These are phyloP conservation scores for Cheilosia soror DNA, from an alignment of 2,888 invertebrate genomes.

Conservation along the genomic window DNA sequence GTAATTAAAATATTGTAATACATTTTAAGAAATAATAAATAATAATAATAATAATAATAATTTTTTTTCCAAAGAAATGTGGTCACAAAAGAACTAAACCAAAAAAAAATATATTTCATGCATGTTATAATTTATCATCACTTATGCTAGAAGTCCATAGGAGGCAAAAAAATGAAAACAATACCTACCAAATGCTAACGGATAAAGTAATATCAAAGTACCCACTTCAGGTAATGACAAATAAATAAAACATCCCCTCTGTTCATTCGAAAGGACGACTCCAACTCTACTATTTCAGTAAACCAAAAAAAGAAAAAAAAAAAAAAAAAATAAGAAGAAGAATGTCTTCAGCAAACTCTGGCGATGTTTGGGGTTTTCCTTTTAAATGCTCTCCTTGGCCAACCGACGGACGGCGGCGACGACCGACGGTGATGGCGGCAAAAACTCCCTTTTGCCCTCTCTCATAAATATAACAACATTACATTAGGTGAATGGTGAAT, in stretches of 20 bases:
- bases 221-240: constrained; percentile 68
- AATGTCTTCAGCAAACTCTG: constrained; percentile 36
- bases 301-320: not conserved
- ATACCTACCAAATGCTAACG: constrained; percentile 1
- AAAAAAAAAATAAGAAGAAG: constrained; percentile 31
- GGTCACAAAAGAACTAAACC: too few relatives aligned
- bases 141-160: constrained; percentile 6
- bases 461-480: constrained; percentile 32
- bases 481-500: constrained; percentile 50
- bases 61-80: too few relatives aligned
- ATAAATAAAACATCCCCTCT: constrained; percentile 64
- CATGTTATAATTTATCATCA: constrained; percentile 43
- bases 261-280: constrained; percentile 33
- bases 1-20: too few relatives aligned
- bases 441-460: not conserved
- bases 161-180: not conserved
- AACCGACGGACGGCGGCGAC: constrained; percentile 3
- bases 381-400: constrained; percentile 47
- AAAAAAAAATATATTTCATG: too few relatives aligned
- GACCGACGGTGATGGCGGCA: not conserved
- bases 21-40: too few relatives aligned
- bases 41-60: too few relatives aligned
- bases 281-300: constrained; percentile 6
- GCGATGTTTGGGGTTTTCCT: constrained; percentile 27
- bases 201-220: constrained; percentile 45